A percentile compares a stretch with the other conserved stretches of the same genome.
These are phyloP conservation scores for Oasisia sp. DNA, from an alignment of 2,888 invertebrate species.

Conservation along the genomic window DNA sequence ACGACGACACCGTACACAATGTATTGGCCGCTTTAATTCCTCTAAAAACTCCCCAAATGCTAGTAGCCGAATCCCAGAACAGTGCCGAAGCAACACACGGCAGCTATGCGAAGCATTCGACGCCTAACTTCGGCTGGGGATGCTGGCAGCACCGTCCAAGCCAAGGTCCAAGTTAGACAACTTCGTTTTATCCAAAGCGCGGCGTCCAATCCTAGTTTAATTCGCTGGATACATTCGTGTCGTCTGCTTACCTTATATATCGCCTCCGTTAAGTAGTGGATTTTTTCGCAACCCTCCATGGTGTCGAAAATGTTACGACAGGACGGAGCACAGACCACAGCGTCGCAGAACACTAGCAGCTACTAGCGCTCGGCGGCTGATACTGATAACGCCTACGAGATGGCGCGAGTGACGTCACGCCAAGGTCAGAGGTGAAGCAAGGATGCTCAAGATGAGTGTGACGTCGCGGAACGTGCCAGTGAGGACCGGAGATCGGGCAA, in stretches of 20 bases:
- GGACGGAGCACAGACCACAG: neutral
- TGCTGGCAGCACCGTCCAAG: neutral
- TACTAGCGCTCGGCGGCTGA: neutral
- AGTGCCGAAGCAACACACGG: neutral
- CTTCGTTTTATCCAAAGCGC: neutral
- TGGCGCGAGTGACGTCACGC: neutral
- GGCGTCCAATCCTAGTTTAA: neutral
- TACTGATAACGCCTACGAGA: neutral
- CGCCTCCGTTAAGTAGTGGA: constrained; percentile 38
- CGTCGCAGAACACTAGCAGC: neutral
- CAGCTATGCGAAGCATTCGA: neutral
- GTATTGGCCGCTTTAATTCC: neutral
- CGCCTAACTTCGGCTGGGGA: neutral
- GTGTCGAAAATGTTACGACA: neutral
- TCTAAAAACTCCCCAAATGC: neutral
- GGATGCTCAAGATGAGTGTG: neutral
- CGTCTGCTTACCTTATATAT: constrained; percentile 35
- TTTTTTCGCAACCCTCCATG: constrained; percentile 37
- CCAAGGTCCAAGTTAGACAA: neutral
- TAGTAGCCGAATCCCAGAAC: neutral
- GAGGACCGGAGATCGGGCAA: neutral
- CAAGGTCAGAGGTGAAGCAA: constrained; percentile 17
- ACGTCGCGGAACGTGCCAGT: neutral
- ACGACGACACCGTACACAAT: neutral
- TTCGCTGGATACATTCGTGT: neutral